A percentile compares a stretch with the other conserved stretches of the same genome.
Evolutionary conservation across 2,797 vertebrate genomes (phyloP).

Genomic region (Mus caroli): DNA sequence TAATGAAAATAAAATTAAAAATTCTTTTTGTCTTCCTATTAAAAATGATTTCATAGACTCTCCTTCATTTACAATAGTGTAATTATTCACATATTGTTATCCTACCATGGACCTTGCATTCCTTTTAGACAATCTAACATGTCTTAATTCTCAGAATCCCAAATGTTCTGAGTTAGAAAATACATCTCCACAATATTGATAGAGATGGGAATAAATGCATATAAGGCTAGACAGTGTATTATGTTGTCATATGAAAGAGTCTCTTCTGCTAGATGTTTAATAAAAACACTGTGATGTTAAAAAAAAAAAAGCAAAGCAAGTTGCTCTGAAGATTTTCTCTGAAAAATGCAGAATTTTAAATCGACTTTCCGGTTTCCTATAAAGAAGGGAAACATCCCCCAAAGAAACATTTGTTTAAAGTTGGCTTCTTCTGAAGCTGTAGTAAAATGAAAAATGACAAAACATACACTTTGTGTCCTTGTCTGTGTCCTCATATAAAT

Average conservation of each 20-base stretch:
- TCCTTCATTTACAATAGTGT: neutral
- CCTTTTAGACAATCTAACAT: neutral
- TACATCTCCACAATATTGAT: neutral
- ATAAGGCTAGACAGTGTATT: neutral
- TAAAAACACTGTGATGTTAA: neutral
- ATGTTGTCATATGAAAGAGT: neutral
- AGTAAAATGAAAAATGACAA: conserved; percentile 88
- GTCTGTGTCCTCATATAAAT: conserved; percentile 85
- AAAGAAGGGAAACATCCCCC: conserved; percentile 80
- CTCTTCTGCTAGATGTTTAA: neutral
- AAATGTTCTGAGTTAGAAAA: conserved; percentile 19
- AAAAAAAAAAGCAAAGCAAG: neutral
- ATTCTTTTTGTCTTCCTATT: neutral
- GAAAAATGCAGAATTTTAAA: conserved; percentile 84
- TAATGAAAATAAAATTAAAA: neutral
- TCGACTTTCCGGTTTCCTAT: conserved; percentile 87
- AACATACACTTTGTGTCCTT: conserved; percentile 78
- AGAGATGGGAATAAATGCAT: neutral
- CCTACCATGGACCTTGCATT: neutral
- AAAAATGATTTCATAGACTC: neutral
- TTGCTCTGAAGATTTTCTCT: conserved; percentile 39
- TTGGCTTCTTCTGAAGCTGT: conserved; percentile 85
- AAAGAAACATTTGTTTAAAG: conserved; percentile 87
- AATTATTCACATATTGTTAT: neutral
- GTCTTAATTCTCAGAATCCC: neutral